These are phyloP conservation scores for Musca vetustissima DNA, from an alignment of 1,140 invertebrate genomes.

Conservation along the genomic window DNA sequence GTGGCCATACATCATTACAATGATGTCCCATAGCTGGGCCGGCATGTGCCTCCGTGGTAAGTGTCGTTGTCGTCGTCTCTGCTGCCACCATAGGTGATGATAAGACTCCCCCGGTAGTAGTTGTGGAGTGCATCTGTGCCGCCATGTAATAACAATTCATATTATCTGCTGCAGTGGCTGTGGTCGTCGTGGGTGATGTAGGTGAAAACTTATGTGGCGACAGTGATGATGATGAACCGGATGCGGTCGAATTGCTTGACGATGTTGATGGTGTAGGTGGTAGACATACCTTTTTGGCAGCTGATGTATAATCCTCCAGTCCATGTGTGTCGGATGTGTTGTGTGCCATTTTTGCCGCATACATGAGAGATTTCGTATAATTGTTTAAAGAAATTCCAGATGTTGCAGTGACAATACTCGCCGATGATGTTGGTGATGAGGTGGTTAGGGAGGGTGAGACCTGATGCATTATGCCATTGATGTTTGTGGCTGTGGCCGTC, in stretches of 20 bases:
- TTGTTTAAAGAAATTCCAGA: conserved; percentile 8
- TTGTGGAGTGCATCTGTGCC: not conserved
- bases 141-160: conserved; percentile 4
- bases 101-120: no score
- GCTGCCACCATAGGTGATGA: no score
- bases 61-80: no score
- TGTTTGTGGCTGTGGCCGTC: no score
- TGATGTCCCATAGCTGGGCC: not conserved
- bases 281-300: conserved; percentile 1
- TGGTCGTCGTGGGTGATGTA: not conserved
- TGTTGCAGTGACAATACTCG: no score
- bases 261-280: conserved; percentile 4
- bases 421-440: no score
- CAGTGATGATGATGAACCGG: conserved; percentile 3
- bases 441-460: no score
- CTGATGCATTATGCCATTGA: no score
- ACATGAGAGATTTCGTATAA: not conserved
- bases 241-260: not conserved
- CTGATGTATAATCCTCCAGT: not conserved
- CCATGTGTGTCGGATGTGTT: not conserved
- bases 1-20: not conserved
- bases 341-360: conserved; percentile 4
- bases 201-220: conserved; percentile 11
- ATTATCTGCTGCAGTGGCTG: not conserved
- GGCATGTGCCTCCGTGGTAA: not conserved